Conservation (phyloP, 2,113 vertebrate genomes). For the Anseranas semipalmata region DNA sequence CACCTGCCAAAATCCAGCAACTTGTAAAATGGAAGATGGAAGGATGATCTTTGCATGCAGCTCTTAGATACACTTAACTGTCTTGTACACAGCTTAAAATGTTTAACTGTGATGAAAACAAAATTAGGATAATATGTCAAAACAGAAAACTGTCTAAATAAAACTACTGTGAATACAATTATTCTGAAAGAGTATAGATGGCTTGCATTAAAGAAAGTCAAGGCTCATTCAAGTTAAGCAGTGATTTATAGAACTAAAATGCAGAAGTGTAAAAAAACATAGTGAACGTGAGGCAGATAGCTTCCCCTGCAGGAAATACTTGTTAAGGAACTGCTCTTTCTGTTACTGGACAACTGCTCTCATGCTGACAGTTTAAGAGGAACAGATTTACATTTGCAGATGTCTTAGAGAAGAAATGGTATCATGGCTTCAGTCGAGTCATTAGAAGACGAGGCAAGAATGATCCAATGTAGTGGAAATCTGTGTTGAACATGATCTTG, state of each 20-base stretch:
- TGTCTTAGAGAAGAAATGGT: neutral
- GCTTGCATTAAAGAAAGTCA: neutral
- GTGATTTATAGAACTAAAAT: neutral
- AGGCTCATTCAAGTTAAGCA: neutral
- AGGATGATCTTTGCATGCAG: neutral
- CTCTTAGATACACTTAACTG: neutral
- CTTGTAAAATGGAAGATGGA: neutral
- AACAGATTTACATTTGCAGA: neutral
- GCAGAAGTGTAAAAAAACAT: neutral
- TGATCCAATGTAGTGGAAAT: neutral
- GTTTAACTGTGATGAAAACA: neutral
- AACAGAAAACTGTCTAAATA: neutral
- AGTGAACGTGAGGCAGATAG: neutral
- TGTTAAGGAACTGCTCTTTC: neutral
- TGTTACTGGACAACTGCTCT: neutral
- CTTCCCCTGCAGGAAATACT: neutral
- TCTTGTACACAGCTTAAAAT: neutral
- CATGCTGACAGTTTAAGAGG: neutral
- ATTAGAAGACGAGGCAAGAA: neutral
- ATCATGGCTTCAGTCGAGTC: neutral
- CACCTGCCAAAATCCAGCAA: neutral
- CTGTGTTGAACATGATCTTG: neutral
- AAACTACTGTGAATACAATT: neutral
- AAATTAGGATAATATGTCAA: neutral
- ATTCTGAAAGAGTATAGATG: neutral